Base-by-base conservation (phyloP, 1,140 invertebrate genomes). In the Drosophila lacertosa region DNA sequence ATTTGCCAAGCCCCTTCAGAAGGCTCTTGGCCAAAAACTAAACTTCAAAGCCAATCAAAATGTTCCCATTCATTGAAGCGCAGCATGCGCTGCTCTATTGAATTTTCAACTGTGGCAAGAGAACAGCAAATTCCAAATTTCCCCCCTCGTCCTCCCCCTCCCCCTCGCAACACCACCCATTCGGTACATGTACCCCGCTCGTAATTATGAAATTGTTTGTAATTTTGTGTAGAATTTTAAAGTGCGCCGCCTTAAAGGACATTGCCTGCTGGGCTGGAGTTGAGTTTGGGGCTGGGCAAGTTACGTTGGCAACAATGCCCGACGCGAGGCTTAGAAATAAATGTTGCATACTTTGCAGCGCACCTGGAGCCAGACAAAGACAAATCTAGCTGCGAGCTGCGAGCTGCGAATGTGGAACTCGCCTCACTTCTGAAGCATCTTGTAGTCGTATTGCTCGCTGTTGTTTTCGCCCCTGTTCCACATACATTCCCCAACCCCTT, bases 1-100 rank as follows among this genome's bases (percentile, higher is more conserved):
- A 6, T 13, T 11, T 11, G 2, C 33, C 11, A 18, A 13, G 11
- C 13, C 24, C 13, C 26, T 15, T 29, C 15, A 24, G 7, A 13
- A 45, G 48, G 48, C 58, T 26, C 22, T 32, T 39, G 29, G 59
- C 26, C 44, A 58, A 57, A 65, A 71, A 65, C 44, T 51, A 55
- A 60, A 72, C 69, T 72, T 72, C 69, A 72, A 72, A 72, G 64
- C 63, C 63, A 72, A 67, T 67, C 69, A 72, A 72, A 72, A 72
- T 55, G 64, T 67, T 72, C 69, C 35, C 69, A 72, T 67, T 67
- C 69, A 72, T 67, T 72, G 69, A 72, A 72, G 69, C 69, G 69
- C 55, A 66, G 54, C 47, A 18, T 35, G 58, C 65, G 58, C 57
- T 55, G 65, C 48, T 72, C 64, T 67, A 72, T 72, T 72, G 69